Percentiles rank a stretch among this genome's conserved stretches.
phyloP scores from a whole-genome alignment of 2,888 invertebrate genomes.

The Steinernema scapterisci region DNA sequence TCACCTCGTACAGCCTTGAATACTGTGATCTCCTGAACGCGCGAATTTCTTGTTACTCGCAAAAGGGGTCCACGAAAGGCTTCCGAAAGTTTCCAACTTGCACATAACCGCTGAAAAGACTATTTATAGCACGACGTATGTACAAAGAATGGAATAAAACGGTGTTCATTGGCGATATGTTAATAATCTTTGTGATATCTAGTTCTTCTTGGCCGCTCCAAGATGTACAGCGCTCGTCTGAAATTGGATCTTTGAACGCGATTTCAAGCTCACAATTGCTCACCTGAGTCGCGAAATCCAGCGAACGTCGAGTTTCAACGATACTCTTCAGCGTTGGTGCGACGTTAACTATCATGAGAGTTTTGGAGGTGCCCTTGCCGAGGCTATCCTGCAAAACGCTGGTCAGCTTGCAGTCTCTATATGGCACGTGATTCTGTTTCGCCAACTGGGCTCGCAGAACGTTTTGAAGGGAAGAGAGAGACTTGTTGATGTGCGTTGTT shows the following conservation, averaged over 20 bases:
- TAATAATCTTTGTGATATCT: background rate
- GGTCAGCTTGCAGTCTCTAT: background rate
- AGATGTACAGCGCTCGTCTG: background rate
- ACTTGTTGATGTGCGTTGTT: constrained; percentile 7
- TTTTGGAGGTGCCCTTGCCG: background rate
- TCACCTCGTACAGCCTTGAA: too few species aligned
- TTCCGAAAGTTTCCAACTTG: too few species aligned
- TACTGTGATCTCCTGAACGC: too few species aligned
- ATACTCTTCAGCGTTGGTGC: background rate
- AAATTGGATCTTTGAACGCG: background rate
- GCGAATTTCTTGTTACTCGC: too few species aligned
- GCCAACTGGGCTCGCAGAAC: background rate
- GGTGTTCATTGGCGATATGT: too few species aligned
- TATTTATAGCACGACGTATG: too few species aligned
- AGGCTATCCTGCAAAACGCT: constrained; percentile 6
- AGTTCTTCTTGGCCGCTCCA: background rate
- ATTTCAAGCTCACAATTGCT: background rate
- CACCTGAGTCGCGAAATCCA: background rate
- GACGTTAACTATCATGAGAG: background rate
- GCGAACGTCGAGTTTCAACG: background rate
- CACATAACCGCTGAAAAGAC: too few species aligned
- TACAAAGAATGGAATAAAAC: too few species aligned
- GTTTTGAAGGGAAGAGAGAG: background rate
- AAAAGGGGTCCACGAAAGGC: too few species aligned
- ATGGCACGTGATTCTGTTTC: background rate